These are phyloP conservation scores for Rhinolophus sinicus DNA, from an alignment of 2,113 vertebrate genomes.

Conservation along the genomic window DNA sequence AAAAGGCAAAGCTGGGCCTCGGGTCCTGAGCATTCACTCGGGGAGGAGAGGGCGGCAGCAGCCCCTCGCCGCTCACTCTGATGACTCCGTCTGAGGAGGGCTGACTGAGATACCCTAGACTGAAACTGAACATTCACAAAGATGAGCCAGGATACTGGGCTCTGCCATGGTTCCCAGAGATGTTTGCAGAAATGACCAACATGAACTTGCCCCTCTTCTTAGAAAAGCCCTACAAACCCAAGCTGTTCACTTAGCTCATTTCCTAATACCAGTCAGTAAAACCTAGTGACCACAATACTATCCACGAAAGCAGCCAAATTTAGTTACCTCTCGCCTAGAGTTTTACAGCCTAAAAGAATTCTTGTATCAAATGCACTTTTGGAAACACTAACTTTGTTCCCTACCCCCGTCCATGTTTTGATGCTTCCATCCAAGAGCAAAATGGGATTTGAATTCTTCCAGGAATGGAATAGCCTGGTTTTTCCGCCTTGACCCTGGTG, in stretches of 20 bases:
- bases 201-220: neutral
- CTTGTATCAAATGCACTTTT: conserved; percentile 11
- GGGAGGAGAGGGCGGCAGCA: neutral
- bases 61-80: neutral
- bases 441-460: neutral
- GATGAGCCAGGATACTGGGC: neutral
- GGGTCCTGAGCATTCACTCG: neutral
- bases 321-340: neutral
- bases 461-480: neutral
- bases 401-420: neutral
- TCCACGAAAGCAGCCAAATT: neutral
- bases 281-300: neutral
- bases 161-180: neutral
- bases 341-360: neutral
- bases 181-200: neutral
- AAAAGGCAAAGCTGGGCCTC: neutral
- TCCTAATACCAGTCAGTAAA: neutral
- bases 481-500: neutral
- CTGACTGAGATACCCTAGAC: neutral
- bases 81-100: neutral
- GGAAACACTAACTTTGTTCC: neutral
- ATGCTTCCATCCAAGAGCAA: neutral
- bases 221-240: neutral
- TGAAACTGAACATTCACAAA: neutral
- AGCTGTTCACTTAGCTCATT: neutral